Evolutionary conservation across 2,888 invertebrate species (phyloP).

Genomic region (Vesta saturnalis): DNA sequence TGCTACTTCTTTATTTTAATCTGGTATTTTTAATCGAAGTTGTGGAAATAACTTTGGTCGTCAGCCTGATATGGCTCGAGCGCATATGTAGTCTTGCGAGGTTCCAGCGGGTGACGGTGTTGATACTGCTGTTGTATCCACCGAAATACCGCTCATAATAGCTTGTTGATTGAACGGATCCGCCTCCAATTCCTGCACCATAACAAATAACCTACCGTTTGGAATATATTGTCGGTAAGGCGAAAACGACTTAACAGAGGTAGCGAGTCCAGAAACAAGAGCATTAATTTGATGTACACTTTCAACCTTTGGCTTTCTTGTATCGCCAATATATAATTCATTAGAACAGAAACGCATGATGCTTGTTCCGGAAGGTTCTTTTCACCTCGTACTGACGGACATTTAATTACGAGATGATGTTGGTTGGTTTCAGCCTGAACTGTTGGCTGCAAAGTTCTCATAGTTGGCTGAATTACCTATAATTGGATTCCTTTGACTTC

Average conservation of each 20-base stretch:
- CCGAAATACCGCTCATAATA: neutral
- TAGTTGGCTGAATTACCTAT: neutral
- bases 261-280: neutral
- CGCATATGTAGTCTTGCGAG: neutral
- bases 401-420: neutral
- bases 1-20: neutral
- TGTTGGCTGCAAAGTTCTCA: neutral
- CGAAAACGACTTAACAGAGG: neutral
- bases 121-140: neutral
- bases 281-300: neutral
- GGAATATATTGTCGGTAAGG: neutral
- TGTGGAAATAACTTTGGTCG: neutral
- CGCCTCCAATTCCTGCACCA: neutral
- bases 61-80: neutral
- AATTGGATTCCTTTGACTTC: neutral
- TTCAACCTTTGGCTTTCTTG: neutral
- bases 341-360: neutral
- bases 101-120: neutral
- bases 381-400: neutral
- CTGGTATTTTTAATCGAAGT: neutral
- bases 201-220: neutral
- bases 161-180: neutral
- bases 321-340: neutral
- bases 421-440: neutral
- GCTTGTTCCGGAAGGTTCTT: neutral